These are phyloP conservation scores for Nannoperca obscura DNA, from an alignment of 2,797 vertebrate genomes.

Conservation along the genomic window DNA sequence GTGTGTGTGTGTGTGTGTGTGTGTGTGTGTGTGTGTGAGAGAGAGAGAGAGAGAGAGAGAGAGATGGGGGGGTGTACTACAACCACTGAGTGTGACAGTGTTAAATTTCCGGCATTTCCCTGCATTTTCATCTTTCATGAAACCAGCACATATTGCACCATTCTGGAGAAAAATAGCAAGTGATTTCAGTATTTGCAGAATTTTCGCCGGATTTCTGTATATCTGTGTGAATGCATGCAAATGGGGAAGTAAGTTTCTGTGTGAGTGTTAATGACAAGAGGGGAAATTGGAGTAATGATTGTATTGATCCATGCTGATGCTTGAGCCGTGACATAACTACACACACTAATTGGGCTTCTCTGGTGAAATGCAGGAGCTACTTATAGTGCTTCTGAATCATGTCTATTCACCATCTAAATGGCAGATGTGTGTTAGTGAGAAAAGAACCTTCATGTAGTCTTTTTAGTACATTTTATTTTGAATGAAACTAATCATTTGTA, in stretches of 20 bases:
- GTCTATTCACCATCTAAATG: slow-evolving; percentile 54
- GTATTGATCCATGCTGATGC: slow-evolving; percentile 72
- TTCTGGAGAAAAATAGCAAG: slow-evolving; percentile 16
- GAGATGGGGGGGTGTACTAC: slow-evolving; percentile 9
- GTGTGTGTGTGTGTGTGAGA: neutral
- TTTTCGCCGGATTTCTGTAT: slow-evolving; percentile 14
- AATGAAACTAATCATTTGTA: neutral
- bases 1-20: slow-evolving; percentile 25
- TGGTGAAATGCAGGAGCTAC: slow-evolving; percentile 59
- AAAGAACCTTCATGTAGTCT: neutral
- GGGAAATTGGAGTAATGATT: slow-evolving; percentile 76
- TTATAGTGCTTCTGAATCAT: slow-evolving; percentile 55
- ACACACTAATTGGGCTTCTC: slow-evolving; percentile 72
- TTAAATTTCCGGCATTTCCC: slow-evolving; percentile 32
- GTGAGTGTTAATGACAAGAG: slow-evolving; percentile 62
- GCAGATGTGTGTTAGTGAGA: slow-evolving; percentile 27
- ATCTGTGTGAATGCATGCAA: slow-evolving; percentile 31
- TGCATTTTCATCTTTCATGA: slow-evolving; percentile 43
- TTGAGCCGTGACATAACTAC: slow-evolving; percentile 71
- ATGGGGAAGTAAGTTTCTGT: slow-evolving; percentile 48
- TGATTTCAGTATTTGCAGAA: slow-evolving; percentile 24
- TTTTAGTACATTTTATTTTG: neutral
- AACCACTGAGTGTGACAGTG: slow-evolving; percentile 26
- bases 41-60: too few relatives aligned
- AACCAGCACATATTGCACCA: slow-evolving; percentile 37